Evolutionary conservation across 2,797 vertebrate genomes (phyloP).

Genomic region (Sebastes alutus): DNA sequence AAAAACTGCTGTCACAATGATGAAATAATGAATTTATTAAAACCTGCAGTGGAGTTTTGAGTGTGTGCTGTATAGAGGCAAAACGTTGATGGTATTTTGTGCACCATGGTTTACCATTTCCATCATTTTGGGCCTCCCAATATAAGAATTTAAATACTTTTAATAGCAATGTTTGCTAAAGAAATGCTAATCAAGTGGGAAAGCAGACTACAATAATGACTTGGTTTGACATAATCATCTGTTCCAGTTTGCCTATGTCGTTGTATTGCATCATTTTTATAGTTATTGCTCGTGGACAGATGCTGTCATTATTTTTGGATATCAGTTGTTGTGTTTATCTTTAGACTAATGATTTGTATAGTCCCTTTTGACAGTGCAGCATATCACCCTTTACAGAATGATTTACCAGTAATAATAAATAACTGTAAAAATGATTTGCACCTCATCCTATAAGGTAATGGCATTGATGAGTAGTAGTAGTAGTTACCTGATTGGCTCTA

Average conservation of each 20-base stretch:
- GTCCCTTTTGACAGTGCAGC: background rate
- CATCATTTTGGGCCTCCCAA: background rate
- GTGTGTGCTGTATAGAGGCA: background rate
- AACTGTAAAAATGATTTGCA: background rate
- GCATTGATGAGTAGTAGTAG: background rate
- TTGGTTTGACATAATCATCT: background rate
- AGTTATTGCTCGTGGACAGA: background rate
- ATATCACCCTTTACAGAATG: background rate
- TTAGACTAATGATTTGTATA: background rate
- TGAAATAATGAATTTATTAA: slow-evolving; percentile 6
- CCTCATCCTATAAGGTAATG: background rate
- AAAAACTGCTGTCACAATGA: slow-evolving; percentile 48
- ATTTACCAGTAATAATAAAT: too few relatives aligned
- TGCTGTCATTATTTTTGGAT: background rate
- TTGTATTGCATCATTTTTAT: background rate
- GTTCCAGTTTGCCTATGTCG: background rate
- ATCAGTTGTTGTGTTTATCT: background rate
- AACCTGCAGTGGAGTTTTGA: background rate
- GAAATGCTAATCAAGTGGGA: background rate
- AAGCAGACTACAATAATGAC: background rate
- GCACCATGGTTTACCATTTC: background rate
- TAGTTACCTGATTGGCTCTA: background rate
- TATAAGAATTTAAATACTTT: background rate
- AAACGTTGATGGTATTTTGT: background rate
- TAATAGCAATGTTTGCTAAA: background rate